Base-by-base conservation (phyloP, 2,888 invertebrate species). In the Hydriomena furcata region DNA sequence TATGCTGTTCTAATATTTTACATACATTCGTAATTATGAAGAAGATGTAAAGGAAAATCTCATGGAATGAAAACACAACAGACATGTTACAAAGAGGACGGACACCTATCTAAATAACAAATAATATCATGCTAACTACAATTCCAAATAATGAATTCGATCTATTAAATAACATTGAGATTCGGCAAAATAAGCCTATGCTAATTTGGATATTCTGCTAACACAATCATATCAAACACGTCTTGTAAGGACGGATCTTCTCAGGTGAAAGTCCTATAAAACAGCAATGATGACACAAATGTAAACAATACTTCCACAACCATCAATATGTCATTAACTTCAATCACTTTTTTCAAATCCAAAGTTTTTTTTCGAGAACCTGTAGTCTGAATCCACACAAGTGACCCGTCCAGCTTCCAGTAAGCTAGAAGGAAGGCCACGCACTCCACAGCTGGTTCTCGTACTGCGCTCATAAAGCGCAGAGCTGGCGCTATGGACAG, bases 401-500 rank as follows among this genome's bases (percentile, higher is more conserved):
- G 36, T 12, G 7, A 28, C 28, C 36, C 42, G 10, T 36, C 10
- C 17, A 8, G 32, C 37, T 38, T 46, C 42, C 5, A 36, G 31
- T 7, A 23, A 24, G 8, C 38, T 52, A 52, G 38, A 43, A 52
- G 35, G 30, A 40, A 27, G 52, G 52, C 52, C 52, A 52, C 24
- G 13, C 21, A 17, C 38, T 28, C 52, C 52, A 52, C 28, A 47
- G 20, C 24, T 47, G 52, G 52, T 40, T 55, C 50, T 50, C 47
- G 28, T 41, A 48, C 31, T 43, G 57, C 83, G 86, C 84, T 84
- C 76, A 81, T 76, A 82, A 83, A 52, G 84, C 83, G 88, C 84
- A 82, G 60, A 84, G 82, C 68, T 73, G 77, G 25, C 75, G 90
- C 94, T 94, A 94, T 90, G 94, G 92, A 79, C 95, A 95, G 75